Conservation (phyloP, 2,888 invertebrate species). For the Agrochola lota region DNA sequence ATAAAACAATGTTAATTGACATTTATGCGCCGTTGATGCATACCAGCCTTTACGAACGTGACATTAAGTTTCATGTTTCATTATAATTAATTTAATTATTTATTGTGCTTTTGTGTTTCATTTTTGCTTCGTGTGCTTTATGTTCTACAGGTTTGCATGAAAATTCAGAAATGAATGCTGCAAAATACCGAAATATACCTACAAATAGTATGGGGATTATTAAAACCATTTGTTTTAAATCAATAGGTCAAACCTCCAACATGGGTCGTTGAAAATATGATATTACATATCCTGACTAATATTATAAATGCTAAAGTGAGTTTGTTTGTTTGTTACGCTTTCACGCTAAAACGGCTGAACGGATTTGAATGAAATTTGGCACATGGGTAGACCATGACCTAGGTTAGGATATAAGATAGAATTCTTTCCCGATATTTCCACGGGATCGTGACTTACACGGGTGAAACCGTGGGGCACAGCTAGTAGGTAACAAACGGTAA, state of each 20-base stretch:
- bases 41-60: constrained; percentile 63
- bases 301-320: no score
- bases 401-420: no score
- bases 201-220: not conserved
- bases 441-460: no score
- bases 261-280: not conserved
- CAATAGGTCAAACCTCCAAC: not conserved
- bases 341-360: no score
- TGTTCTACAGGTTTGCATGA: not conserved
- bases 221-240: not conserved
- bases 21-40: constrained; percentile 70
- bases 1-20: constrained; percentile 74
- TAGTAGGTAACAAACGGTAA: not conserved
- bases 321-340: no score
- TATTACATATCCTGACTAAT: no score
- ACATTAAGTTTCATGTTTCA: constrained; percentile 68
- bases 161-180: not conserved
- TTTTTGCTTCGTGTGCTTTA: constrained; percentile 3
- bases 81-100: constrained; percentile 69
- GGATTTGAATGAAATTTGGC: no score
- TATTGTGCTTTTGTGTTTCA: constrained; percentile 43
- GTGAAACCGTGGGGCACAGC: no score
- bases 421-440: no score
- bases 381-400: no score
- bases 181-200: not conserved